Base-by-base conservation (phyloP, 2,888 invertebrate genomes). In the Isotomurus palustris region DNA sequence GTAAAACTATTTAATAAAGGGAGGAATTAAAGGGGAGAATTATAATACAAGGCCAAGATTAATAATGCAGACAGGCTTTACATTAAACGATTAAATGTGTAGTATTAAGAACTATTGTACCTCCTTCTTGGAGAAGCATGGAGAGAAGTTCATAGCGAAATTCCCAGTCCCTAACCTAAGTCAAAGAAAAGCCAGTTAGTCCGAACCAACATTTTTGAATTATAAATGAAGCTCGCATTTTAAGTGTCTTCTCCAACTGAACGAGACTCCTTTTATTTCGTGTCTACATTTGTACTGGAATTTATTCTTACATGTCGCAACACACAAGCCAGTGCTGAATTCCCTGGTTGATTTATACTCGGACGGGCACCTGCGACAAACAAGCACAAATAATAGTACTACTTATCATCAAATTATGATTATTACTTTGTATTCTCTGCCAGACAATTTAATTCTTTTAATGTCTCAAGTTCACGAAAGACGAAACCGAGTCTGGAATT, bases 311-410 rank as follows among this genome's bases (percentile, higher is more conserved):
- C 68, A 58, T 76, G 85, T 5, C 84, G 78, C 70, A 85, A 78
- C 1, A 86, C 85, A 72, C 85, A 86, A 1, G 84, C 84, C 48
- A 85, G 77, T 8, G 84, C 84, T 66, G 84, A 83, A 72, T 85
- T 84, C 3, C 84, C 84, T 1, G 80, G 76, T 71, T 85, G 85
- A 73, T 85, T 85, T 50, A 85, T 85, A 6, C 84, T 84, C 53
- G 80, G 82, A 66, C 81, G 79, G 14, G 84, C 84, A 43, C 85
- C 43, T 43, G 12, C 8, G 8, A 32, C 8, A 32, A 32, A 10
- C 32, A 32, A 32, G 8, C 32, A 14, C 32, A 32, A 32, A 32
- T 32, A 32, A 14, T 10, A 14, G 32, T 32, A 14, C 14, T 32
- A 32, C 32, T 10, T 10, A 14, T 14, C 32, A 10, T 32, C 8